Evolutionary conservation across 2,113 vertebrate genomes (phyloP).

Genomic region (Gadus chalcogrammus): DNA sequence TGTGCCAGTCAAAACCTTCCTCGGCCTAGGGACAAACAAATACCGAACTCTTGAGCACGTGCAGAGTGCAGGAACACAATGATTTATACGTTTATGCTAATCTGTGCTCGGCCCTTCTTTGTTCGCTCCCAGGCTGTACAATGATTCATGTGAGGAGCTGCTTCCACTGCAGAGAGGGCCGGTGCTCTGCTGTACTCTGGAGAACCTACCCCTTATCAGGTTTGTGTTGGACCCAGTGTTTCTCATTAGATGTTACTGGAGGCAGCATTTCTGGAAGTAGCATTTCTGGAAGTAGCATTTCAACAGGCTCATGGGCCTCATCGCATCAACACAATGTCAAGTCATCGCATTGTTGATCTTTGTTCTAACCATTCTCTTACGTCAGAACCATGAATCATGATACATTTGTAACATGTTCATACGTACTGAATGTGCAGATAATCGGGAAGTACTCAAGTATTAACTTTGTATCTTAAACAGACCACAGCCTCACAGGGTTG

Average conservation of each 20-base stretch:
- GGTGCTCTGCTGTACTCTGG: slow-evolving; percentile 76
- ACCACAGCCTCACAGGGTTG: too few species aligned
- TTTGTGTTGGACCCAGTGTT: slow-evolving; percentile 23
- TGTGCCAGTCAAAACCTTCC: background rate
- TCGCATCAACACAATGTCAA: background rate
- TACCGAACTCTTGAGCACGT: too few species aligned
- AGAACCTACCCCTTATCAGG: slow-evolving; percentile 84
- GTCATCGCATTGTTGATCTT: too few species aligned
- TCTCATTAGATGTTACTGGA: background rate
- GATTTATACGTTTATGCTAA: background rate
- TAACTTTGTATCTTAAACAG: too few species aligned
- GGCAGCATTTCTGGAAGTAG: too few species aligned
- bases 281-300: background rate
- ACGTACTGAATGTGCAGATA: too few species aligned
- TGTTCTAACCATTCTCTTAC: too few species aligned
- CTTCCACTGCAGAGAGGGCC: slow-evolving; percentile 65
- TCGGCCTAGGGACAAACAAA: background rate
- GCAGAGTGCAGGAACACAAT: background rate
- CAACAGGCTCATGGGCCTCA: background rate
- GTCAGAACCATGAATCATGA: too few species aligned
- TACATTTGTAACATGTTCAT: too few species aligned
- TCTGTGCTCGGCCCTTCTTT: too few species aligned
- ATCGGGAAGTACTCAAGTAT: too few species aligned
- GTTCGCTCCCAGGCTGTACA: slow-evolving; percentile 72
- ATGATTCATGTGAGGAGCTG: slow-evolving; percentile 72